A percentile compares a stretch with the other conserved stretches of the same genome.
These are phyloP conservation scores for Phrynocephalus forsythii DNA, from an alignment of 2,797 vertebrate species.

Conservation along the genomic window DNA sequence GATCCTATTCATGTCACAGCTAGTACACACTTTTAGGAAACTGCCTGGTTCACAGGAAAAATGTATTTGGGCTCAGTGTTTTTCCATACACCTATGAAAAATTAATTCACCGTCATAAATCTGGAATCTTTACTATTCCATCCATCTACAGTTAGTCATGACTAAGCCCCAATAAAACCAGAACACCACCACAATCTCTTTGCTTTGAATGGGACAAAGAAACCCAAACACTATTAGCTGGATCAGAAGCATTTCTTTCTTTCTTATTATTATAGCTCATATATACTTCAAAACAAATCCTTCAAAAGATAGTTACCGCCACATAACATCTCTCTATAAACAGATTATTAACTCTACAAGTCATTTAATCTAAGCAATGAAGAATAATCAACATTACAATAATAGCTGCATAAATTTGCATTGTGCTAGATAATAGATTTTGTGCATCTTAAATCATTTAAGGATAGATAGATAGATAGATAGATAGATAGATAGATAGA, in stretches of 20 bases:
- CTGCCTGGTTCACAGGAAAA: neutral
- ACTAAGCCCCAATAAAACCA: neutral
- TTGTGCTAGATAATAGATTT: neutral
- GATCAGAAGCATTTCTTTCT: neutral
- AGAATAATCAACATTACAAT: conserved; percentile 5
- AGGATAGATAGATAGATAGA: neutral
- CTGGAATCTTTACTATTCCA: neutral
- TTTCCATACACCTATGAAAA: no score
- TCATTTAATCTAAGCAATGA: neutral
- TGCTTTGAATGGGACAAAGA: neutral
- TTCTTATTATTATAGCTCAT: neutral
- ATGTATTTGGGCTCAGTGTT: no score
- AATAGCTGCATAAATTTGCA: neutral
- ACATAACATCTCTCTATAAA: conserved; percentile 3
- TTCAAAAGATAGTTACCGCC: neutral
- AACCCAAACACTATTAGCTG: neutral
- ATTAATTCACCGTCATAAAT: neutral
- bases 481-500: no score
- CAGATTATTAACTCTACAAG: conserved; percentile 13
- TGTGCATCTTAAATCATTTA: neutral
- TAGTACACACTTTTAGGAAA: neutral
- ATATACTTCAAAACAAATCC: neutral
- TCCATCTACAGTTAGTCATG: neutral
- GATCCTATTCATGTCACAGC: neutral
- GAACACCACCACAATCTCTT: neutral